Evolutionary conservation across 2,888 invertebrate species (phyloP), one percentile per base, ranked within the genome.

Genomic region (Melieria crassipennis): DNA sequence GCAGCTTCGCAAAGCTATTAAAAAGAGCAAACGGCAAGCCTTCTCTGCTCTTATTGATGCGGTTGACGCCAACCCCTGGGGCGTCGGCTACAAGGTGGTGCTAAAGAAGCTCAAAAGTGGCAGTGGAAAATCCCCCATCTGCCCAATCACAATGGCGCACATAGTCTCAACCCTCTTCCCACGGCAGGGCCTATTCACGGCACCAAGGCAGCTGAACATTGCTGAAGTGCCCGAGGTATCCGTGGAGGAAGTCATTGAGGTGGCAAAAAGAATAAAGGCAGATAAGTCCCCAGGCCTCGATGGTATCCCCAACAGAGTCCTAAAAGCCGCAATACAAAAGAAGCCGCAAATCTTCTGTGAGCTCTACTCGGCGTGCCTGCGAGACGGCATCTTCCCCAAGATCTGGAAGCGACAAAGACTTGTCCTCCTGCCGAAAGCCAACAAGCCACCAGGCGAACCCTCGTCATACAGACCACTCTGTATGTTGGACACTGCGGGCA

Each of bases 361-460:
- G 11, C 50, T 50, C 11, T 50, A 50, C 11, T 10, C 50, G 11
- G 3, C 11, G 11, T 65, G 46, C 43, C 62, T 71, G 10, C 42
- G 30, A 4, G 50, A 67, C n/a, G 67, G 62, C 43, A 47, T 10
- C 7, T 67, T 67, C n/a, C 45, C 57, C 30, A 7, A 1, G 30
- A 10, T 43, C 13, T 71, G 67, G 67, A 67, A 67, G 48, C 56
- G 16, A 16, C 57, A 71, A 43, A 50, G 55, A 56, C 48, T 71
- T 13, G 30, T 71, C 42, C 50, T 66, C 7, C 62, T 70, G 47
- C 61, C 46, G 5, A 65, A 70, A 42, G 16, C 65, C 5, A 55
- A 55, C 42, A 65, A 65, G 61, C 70, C 58, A 4, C 16, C 50
- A 1, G 48, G 57, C 11, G 58, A 57, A 30, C 67, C 66, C 10